Conservation (phyloP, 92 coral and sea anemone species). For the Siderastrea siderea region DNA sequence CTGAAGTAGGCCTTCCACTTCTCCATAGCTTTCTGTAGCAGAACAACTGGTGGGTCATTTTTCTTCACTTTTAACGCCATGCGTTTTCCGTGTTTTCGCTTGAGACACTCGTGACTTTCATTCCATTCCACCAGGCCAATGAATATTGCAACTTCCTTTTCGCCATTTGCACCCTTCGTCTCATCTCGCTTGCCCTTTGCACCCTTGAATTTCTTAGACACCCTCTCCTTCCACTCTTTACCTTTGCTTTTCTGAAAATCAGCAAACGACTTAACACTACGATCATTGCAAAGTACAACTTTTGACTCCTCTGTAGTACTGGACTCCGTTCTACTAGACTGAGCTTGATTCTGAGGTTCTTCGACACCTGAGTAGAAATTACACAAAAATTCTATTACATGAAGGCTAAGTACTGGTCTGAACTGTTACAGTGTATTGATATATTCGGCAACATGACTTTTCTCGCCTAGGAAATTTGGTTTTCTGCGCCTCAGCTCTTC, state of each 20-base stretch:
- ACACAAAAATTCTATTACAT: too few relatives aligned
- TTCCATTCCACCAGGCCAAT: slow-evolving; percentile 68
- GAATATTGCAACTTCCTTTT: slow-evolving; percentile 46
- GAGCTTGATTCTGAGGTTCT: neutral
- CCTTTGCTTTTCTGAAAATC: slow-evolving; percentile 1
- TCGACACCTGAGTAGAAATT: neutral
- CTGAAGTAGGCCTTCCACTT: slow-evolving; percentile 55
- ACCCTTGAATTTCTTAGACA: too few relatives aligned
- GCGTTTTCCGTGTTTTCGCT: slow-evolving; percentile 60
- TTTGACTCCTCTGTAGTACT: neutral
- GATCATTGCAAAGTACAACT: neutral
- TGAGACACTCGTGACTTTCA: slow-evolving; percentile 31
- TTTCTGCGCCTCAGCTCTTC: too few relatives aligned
- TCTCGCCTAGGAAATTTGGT: too few relatives aligned
- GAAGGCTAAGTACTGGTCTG: too few relatives aligned
- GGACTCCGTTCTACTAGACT: neutral
- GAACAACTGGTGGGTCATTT: slow-evolving; percentile 41
- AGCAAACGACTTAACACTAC: slow-evolving; percentile 1
- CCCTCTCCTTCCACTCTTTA: slow-evolving; percentile 2
- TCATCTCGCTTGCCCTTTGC: neutral
- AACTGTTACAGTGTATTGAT: too few relatives aligned
- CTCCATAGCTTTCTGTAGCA: slow-evolving; percentile 52
- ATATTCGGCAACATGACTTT: too few relatives aligned
- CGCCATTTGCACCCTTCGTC: neutral
- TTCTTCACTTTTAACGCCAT: slow-evolving; percentile 56